Percentiles rank a stretch among this genome's conserved stretches.
Conservation (phyloP, 2,797 vertebrate species). For the Hephaestus fuliginosus region DNA sequence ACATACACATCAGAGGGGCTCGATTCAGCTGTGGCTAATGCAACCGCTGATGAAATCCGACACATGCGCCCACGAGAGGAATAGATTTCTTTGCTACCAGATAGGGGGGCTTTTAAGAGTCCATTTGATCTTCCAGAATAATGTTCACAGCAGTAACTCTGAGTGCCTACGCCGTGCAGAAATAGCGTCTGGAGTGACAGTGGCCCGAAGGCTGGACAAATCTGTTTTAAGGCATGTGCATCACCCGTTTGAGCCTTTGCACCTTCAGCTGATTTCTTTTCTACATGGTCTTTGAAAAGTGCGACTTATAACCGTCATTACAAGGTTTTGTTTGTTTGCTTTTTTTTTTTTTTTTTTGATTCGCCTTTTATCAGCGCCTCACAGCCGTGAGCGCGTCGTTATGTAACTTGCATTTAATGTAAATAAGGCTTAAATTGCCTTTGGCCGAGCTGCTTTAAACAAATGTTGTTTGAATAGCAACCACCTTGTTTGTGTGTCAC, state of each 20-base stretch:
- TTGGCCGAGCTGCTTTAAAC: not conserved
- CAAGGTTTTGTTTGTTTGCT: not conserved
- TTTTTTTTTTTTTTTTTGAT: not conserved
- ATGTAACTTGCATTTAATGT: constrained; percentile 29
- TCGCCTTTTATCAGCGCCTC: not conserved
- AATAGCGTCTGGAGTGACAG: constrained; percentile 17
- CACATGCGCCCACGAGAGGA: constrained; percentile 58
- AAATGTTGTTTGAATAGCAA: constrained; percentile 21
- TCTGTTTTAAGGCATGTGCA: constrained; percentile 10
- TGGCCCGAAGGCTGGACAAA: constrained; percentile 8
- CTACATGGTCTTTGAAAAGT: not conserved
- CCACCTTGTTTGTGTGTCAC: constrained; percentile 59
- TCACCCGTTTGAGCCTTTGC: constrained; percentile 17
- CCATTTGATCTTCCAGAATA: constrained; percentile 63
- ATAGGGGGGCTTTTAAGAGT: constrained; percentile 63
- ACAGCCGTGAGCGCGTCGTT: constrained; percentile 5
- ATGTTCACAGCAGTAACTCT: constrained; percentile 45
- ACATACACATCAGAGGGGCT: constrained; percentile 55
- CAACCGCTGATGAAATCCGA: constrained; percentile 76
- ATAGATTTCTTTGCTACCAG: constrained; percentile 69
- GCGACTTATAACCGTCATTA: not conserved
- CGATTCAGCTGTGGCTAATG: constrained; percentile 71
- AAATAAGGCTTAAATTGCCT: constrained; percentile 23
- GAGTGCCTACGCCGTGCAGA: constrained; percentile 12
- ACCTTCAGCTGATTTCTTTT: not conserved